phyloP scores from a whole-genome alignment of 35 echinoderm and acorn worm species.

The Chiridota heheva region DNA sequence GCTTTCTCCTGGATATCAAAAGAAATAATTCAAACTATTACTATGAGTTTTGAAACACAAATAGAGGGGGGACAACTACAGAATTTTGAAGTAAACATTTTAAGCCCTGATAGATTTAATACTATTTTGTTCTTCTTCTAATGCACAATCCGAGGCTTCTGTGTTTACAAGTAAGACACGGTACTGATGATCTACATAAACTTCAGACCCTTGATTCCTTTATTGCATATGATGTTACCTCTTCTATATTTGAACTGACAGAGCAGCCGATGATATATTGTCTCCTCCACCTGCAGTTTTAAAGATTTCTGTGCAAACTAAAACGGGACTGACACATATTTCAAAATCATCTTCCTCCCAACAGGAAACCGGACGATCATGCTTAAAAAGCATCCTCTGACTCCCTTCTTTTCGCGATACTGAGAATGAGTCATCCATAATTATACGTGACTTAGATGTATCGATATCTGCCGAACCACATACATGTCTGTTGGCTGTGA shows the following conservation, averaged over 20 bases:
- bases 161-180: too few relatives aligned
- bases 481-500: constrained; percentile 83
- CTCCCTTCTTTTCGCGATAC: constrained; percentile 69
- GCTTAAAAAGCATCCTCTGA: constrained; percentile 51
- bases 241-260: constrained; percentile 72
- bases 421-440: constrained; percentile 97
- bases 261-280: constrained; percentile 77
- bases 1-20: too few relatives aligned
- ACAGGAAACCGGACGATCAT: constrained; percentile 87
- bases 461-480: constrained; percentile 67
- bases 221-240: too few relatives aligned
- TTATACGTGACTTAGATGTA: constrained; percentile 67
- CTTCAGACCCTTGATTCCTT: too few relatives aligned
- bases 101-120: too few relatives aligned
- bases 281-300: constrained; percentile 88
- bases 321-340: constrained; percentile 91
- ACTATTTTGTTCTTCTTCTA: too few relatives aligned
- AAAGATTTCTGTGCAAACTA: constrained; percentile 83
- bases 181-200: too few relatives aligned
- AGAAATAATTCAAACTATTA: too few relatives aligned
- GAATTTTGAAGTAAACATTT: too few relatives aligned
- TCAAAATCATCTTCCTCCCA: constrained; percentile 85
- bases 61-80: too few relatives aligned
- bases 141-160: too few relatives aligned
- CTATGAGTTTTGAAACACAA: too few relatives aligned